These are phyloP conservation scores for Actias luna DNA, from an alignment of 2,888 invertebrate species.

Conservation along the genomic window DNA sequence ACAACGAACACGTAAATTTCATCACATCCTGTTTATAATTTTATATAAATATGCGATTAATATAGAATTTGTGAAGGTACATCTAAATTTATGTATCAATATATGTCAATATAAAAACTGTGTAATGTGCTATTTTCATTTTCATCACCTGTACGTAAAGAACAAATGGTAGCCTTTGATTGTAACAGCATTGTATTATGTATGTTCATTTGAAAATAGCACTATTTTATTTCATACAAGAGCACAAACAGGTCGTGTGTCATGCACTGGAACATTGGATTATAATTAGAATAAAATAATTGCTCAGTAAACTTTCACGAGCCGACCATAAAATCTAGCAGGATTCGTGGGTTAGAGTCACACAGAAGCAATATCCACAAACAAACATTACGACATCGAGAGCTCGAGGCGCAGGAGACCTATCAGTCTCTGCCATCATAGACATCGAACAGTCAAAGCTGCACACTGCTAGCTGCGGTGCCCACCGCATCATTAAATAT, in stretches of 20 bases:
- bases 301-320: background rate
- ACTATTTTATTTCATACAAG: slow-evolving; percentile 45
- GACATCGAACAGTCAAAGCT: slow-evolving; percentile 79
- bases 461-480: slow-evolving; percentile 66
- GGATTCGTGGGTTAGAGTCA: slow-evolving; percentile 58
- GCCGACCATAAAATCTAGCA: slow-evolving; percentile 36
- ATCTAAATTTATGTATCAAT: background rate
- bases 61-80: background rate
- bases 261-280: slow-evolving; percentile 57
- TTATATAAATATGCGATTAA: background rate
- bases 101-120: slow-evolving; percentile 19
- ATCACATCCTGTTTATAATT: background rate
- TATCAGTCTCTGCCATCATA: slow-evolving; percentile 63
- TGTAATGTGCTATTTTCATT: slow-evolving; percentile 49
- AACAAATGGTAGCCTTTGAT: background rate
- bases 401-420: slow-evolving; percentile 69
- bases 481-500: slow-evolving; percentile 45
- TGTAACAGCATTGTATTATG: background rate
- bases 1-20: background rate
- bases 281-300: slow-evolving; percentile 23
- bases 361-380: slow-evolving; percentile 73
- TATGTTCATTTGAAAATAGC: slow-evolving; percentile 48
- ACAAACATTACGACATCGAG: slow-evolving; percentile 76
- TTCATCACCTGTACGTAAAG: background rate
- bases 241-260: slow-evolving; percentile 43